Base-by-base conservation (phyloP, 92 coral and sea anemone species). In the Palythoa grandiflora region DNA sequence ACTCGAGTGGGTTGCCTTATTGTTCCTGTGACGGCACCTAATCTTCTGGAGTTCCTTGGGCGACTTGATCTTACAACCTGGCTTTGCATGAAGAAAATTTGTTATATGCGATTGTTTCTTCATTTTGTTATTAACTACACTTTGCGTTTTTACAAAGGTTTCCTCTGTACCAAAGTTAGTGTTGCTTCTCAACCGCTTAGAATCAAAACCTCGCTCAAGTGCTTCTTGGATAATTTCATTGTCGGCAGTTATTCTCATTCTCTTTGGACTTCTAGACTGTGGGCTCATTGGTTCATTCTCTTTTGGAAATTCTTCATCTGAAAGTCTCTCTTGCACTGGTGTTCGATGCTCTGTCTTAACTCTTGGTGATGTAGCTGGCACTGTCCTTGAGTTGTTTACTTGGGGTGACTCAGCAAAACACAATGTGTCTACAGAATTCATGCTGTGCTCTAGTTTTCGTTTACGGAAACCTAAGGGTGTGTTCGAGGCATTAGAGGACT, bases 271-370 rank as follows among this genome's bases (percentile, higher is more conserved):
- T 61, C 37, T 66, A 9, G 86, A 81, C 37, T 44, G 75, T 13
- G 86, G 86, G 35, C 86, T 81, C 75, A 81, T 81, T 13, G 86
- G 86, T 15, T 81, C 86, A 48, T 81, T 81, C 61, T 81, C 86
- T 68, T 81, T 81, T 15, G 86, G 86, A 16, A 81, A 66, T 71
- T 81, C 86, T 51, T 81, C 86, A 13, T 81, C 86, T 65, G 86
- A 81, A 11, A 81, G 86, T 21, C 38, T 35, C 57, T 66, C 44
- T 28, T 80, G 57, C 17, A 66, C 71, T 9, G 75, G 11, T 15
- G 76, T 39, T 81, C 39, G 75, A 35, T 47, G 21, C 20, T 81
- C 86, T 47, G 57, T 16, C 19, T 68, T 47, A 14, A 63, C 21
- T 36, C 47, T 66, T 48, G 86, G 47, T 2, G 59, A 63, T 63